Evolutionary conservation across 2,113 vertebrate species (phyloP).

Genomic region (Prunella fulvescens): DNA sequence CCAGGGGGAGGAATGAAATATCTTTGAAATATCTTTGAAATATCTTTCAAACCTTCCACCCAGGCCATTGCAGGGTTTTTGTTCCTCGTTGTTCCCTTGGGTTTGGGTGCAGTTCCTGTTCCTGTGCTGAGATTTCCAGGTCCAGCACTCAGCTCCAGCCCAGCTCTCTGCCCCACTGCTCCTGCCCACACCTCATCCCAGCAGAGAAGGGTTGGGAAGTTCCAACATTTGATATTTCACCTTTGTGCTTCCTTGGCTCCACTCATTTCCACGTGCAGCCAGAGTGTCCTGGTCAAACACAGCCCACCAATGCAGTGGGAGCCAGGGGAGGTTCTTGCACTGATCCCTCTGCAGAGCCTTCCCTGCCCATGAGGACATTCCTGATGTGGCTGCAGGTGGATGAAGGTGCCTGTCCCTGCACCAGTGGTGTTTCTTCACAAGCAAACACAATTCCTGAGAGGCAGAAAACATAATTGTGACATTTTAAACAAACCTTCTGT

Average conservation of each 20-base stretch:
- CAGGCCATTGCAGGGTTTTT: background rate
- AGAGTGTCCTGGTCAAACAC: background rate
- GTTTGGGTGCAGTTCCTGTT: background rate
- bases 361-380: background rate
- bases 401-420: background rate
- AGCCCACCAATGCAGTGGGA: background rate
- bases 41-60: background rate
- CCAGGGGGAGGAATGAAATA: too few relatives aligned
- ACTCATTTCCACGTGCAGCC: rapidly evolving
- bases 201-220: background rate
- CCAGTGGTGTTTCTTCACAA: background rate
- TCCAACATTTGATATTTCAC: background rate
- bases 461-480: background rate
- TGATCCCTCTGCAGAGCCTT: background rate
- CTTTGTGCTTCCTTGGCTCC: background rate
- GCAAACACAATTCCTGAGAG: background rate
- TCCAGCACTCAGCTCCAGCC: background rate
- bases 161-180: rapidly evolving
- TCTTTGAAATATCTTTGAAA: rapidly evolving
- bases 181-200: background rate
- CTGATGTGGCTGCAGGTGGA: background rate
- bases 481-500: background rate
- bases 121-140: background rate
- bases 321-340: background rate
- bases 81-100: background rate